Evolutionary conservation across 64 coral and sea anemone genomes (phyloP).

Genomic region (Astreopora myriophthalma): DNA sequence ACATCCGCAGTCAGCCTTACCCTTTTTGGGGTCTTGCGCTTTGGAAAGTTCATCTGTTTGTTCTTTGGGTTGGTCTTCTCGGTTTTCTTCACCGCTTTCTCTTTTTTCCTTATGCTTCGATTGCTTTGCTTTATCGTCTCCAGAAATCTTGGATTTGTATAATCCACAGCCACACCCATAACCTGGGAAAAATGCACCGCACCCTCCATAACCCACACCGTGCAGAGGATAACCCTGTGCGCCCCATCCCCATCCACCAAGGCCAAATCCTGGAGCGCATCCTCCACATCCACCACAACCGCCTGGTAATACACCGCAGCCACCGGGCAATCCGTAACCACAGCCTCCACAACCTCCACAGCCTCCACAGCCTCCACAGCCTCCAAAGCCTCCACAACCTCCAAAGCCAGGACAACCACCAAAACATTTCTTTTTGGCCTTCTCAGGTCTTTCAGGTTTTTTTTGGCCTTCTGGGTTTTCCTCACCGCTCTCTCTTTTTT

Average conservation of each 20-base stretch:
- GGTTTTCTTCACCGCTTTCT: background rate
- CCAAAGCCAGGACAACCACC: constrained; percentile 11
- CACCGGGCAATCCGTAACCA: background rate
- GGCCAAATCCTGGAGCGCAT: background rate
- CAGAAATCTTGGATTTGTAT: constrained; percentile 76
- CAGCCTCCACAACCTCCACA: constrained; percentile 36
- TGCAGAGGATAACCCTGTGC: constrained; percentile 8
- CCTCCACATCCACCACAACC: background rate
- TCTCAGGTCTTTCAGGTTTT: constrained; percentile 19
- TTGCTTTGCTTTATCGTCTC: constrained; percentile 14
- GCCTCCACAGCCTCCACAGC: constrained; percentile 32
- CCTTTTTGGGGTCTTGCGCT: constrained; percentile 17
- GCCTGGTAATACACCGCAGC: background rate
- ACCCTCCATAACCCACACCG: constrained; percentile 31
- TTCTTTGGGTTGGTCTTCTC: background rate
- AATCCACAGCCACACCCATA: constrained; percentile 69
- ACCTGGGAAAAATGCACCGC: constrained; percentile 36
- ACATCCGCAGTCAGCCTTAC: constrained; percentile 36
- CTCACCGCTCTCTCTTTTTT: background rate
- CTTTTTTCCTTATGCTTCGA: constrained; percentile 10
- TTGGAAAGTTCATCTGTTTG: constrained; percentile 3
- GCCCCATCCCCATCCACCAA: constrained; percentile 37
- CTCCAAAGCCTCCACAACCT: constrained; percentile 33
- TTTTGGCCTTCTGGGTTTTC: background rate
- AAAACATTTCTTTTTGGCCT: constrained; percentile 56